A percentile compares a stretch with the other conserved stretches of the same genome.
Conservation (phyloP, 2,113 vertebrate genomes). For the Leptocoma aspasia region DNA sequence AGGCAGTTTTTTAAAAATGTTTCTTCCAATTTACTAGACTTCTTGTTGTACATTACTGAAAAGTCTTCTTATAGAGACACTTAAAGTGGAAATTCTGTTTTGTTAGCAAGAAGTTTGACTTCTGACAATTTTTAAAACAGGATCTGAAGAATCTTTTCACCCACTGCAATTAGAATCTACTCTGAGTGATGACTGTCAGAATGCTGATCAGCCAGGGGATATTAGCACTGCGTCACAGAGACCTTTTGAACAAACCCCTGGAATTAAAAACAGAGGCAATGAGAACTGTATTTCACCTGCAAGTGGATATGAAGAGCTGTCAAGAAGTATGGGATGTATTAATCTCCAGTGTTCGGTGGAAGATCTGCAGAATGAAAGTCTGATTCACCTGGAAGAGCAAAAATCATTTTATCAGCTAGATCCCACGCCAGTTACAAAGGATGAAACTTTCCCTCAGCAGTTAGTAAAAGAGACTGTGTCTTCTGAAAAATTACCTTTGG, state of each 20-base stretch:
- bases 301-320: slow-evolving; percentile 1
- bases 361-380: neutral
- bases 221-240: neutral
- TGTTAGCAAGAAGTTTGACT: neutral
- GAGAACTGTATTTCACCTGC: neutral
- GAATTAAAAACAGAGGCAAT: neutral
- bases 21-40: neutral
- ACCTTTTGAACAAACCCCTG: neutral
- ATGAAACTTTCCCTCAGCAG: slow-evolving; percentile 1
- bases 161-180: slow-evolving; percentile 70
- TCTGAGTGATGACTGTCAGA: slow-evolving; percentile 54
- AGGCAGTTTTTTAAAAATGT: neutral
- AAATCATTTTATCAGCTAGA: slow-evolving; percentile 54
- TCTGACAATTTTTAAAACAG: slow-evolving; percentile 2
- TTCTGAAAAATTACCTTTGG: neutral
- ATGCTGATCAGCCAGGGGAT: slow-evolving; percentile 26
- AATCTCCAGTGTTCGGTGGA: slow-evolving; percentile 35
- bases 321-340: neutral
- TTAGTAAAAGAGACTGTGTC: neutral
- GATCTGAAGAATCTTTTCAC: slow-evolving; percentile 74
- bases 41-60: neutral
- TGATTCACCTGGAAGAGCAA: neutral
- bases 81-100: neutral
- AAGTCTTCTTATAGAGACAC: neutral
- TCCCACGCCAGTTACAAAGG: slow-evolving; percentile 7